Base-by-base conservation (phyloP, 1,140 invertebrate genomes). In the Lanistes nyassanus region DNA sequence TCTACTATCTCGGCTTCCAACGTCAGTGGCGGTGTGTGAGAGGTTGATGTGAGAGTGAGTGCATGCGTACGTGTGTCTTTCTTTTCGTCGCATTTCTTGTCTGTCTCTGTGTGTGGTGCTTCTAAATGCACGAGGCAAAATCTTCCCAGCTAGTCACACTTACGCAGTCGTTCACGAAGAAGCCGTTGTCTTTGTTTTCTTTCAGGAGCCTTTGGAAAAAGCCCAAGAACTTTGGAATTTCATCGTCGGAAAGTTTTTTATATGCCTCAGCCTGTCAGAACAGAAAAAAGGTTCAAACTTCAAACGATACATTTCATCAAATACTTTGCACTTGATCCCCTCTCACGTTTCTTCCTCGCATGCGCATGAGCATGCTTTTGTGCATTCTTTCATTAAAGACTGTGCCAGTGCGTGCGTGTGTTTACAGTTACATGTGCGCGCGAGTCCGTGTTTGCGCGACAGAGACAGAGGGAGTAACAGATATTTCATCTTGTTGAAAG, bases 151-250 rank as follows among this genome's bases (percentile, higher is more conserved):
- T n/a, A n/a, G 26, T 1, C 51, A 16, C 29, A 72, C 75, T 76
- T 66, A 76, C 75, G n/a, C 39, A 37, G 9, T 58, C 47, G 53
- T 69, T 69, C 62, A 76, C 75, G 60, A 76, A 72, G 51, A 51
- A 76, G 16, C 69, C 75, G 3, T 39, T 68, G 67, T 2, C 42
- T 19, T 51, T 51, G 73, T 67, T 66, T 26, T 76, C 60, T 42
- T 66, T 67, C 29, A 73, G 62, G 6, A 76, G 60, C 34, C 42
- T 65, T 26, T 76, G 58, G 55, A 76, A 42, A 31, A 66, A 67
- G 2, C 31, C 36, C 9, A 76, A 31, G 39, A 66, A 76, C 36
- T 72, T 72, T 34, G 75, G 75, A n/a, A 53, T 29, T 29, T 58
- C 58, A 13, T 56, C 68, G 31, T 76, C 58, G 37, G n/a, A 42